Evolutionary conservation across 1,140 invertebrate genomes (phyloP).

Genomic region (Pteromalus puparum): DNA sequence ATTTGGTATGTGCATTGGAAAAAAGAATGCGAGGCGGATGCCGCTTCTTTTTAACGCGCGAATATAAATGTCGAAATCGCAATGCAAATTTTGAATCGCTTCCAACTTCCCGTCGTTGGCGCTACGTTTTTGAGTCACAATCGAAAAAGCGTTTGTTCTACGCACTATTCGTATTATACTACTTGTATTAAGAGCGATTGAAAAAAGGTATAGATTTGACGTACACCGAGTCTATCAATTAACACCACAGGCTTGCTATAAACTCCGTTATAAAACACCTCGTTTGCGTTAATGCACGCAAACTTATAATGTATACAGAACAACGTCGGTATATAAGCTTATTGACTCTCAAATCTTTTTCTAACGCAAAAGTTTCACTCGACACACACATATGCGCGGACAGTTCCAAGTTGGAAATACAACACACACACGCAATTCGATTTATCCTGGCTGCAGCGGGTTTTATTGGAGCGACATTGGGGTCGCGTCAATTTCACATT

Average conservation of each 20-base stretch:
- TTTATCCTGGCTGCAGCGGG: background rate
- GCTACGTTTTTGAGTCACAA: no score
- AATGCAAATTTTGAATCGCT: background rate
- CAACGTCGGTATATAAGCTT: background rate
- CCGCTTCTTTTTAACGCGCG: no score
- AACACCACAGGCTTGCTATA: background rate
- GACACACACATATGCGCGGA: background rate
- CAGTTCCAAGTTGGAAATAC: background rate
- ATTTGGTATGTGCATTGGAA: no score
- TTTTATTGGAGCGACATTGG: slow-evolving; percentile 10
- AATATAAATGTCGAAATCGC: no score
- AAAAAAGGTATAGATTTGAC: background rate
- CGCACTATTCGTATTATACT: background rate
- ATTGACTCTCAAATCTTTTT: background rate
- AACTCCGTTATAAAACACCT: background rate
- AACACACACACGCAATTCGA: slow-evolving; percentile 3
- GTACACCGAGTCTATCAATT: background rate
- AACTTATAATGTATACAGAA: background rate
- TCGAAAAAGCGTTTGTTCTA: no score
- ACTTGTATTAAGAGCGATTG: background rate
- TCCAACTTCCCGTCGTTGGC: no score
- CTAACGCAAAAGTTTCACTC: background rate
- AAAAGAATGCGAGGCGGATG: no score
- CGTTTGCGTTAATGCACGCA: background rate
- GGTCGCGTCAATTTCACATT: slow-evolving; percentile 16